Evolutionary conservation across 2,797 vertebrate genomes (phyloP), one percentile per base, ranked within the genome.

Genomic region (Micropoecilia bifurca): DNA sequence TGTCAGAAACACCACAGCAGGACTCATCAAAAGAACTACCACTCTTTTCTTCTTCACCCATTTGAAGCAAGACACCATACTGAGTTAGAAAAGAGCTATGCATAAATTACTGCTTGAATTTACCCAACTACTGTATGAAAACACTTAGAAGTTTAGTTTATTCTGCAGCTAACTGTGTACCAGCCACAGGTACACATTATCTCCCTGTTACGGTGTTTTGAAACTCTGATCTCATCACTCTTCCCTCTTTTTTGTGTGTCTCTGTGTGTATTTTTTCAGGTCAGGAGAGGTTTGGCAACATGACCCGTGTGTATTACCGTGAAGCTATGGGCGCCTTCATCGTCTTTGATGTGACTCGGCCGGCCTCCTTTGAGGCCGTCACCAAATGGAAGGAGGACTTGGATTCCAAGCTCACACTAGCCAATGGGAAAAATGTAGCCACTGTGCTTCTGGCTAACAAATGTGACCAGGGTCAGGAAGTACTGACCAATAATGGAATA

Each of bases 351-450:
- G 96, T 99, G 83, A 98, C 97, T 13, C 96, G 98, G 91, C 97
- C 97, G 4, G 96, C 98, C 18, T 98, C 99, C 0, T 99, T 99
- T 84, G 98, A 99, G 91, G 98, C 98, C 2, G 96, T 99, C 80
- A 96, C 96, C 85, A 99, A 99, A 85, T 99, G 99, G 99, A 99
- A 99, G 89, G 97, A 97, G 92, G 99, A 99, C 94, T 96, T 99
- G 96, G 99, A 99, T 96, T 97, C 98, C 87, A 99, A 99, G 93
- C 87, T 99, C 95, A 97, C 96, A 88, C 97, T 99, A 81, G 96
- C 97, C 87, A 99, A 97, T 73, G 99, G 98, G 82, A 97, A 97
- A 90, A 94, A 97, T 77, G 96, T 99, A 74, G 96, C 98, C 0
- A 96, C 97, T 1, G 98, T 99, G 86, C 97, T 99, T 69, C 88